A percentile compares a stretch with the other conserved stretches of the same genome.
These are phyloP conservation scores for Cordilura impudica DNA, from an alignment of 2,888 invertebrate species.

Conservation along the genomic window DNA sequence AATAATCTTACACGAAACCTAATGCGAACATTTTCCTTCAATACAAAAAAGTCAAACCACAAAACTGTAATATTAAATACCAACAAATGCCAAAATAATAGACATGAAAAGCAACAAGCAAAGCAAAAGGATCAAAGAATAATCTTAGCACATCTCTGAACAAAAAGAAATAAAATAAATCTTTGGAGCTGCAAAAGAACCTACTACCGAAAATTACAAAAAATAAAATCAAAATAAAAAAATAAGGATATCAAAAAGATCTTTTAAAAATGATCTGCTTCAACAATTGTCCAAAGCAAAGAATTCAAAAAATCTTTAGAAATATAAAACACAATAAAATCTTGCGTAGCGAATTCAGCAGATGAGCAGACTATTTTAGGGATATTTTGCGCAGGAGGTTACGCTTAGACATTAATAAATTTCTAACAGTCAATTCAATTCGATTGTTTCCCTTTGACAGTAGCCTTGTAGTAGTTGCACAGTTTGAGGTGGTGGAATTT, in stretches of 20 bases:
- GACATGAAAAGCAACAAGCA: conserved; percentile 40
- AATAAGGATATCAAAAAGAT: conserved; percentile 16
- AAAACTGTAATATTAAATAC: conserved; percentile 45
- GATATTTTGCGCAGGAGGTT: conserved; percentile 58
- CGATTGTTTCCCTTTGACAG: not conserved
- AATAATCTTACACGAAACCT: no score
- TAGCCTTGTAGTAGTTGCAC: not conserved
- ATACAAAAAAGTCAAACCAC: conserved; percentile 58
- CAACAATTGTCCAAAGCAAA: not conserved
- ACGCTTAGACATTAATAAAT: conserved; percentile 47
- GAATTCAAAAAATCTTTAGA: conserved; percentile 16
- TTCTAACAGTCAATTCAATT: conserved; percentile 20
- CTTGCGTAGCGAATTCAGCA: conserved; percentile 46
- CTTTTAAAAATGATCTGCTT: conserved; percentile 10
- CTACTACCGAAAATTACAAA: conserved; percentile 34
- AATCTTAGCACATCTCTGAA: not conserved
- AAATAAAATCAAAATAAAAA: conserved; percentile 6
- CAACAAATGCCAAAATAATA: conserved; percentile 58
- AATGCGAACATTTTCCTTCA: no score
- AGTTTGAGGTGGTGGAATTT: conserved; percentile 25
- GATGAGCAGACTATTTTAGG: conserved; percentile 33
- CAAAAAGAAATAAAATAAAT: conserved; percentile 21
- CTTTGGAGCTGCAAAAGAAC: conserved; percentile 26
- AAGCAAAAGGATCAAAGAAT: conserved; percentile 1
- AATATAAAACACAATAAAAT: conserved; percentile 1